These are phyloP conservation scores for Mamestra configurata DNA, from an alignment of 1,140 invertebrate genomes.

Conservation along the genomic window DNA sequence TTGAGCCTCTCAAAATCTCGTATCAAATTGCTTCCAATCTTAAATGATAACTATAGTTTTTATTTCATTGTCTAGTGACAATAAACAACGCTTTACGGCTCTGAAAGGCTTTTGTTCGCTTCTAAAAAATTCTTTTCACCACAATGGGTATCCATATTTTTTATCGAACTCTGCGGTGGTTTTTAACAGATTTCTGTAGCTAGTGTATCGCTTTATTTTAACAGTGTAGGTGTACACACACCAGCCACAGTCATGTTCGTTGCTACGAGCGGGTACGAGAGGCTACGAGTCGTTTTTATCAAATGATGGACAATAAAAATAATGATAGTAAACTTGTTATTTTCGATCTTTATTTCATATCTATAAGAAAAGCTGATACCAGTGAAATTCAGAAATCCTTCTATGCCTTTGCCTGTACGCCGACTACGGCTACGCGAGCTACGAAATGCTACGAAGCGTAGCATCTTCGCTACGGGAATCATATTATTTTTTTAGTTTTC, in stretches of 20 bases:
- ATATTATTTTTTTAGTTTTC: background rate
- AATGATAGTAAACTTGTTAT: too few relatives aligned
- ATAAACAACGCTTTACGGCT: background rate
- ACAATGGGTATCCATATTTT: background rate
- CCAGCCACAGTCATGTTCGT: background rate
- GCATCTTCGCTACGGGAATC: background rate
- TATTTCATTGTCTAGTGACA: background rate
- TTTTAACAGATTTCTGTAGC: too few relatives aligned
- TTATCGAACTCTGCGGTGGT: background rate
- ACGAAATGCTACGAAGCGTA: conserved; percentile 42
- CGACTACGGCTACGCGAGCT: background rate
- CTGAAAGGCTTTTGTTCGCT: background rate
- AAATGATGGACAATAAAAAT: background rate
- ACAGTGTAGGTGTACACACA: background rate
- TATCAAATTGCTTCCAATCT: background rate
- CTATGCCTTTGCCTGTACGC: background rate
- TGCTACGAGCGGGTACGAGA: background rate
- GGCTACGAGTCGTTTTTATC: background rate
- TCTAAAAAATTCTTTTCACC: background rate
- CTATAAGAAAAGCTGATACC: too few relatives aligned
- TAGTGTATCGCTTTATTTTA: background rate
- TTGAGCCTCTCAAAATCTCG: too few relatives aligned
- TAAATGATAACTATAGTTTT: background rate
- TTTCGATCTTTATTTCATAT: too few relatives aligned
- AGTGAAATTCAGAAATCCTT: too few relatives aligned